These are phyloP conservation scores for Ennomos erosarius DNA, from an alignment of 2,888 invertebrate species.

Conservation along the genomic window DNA sequence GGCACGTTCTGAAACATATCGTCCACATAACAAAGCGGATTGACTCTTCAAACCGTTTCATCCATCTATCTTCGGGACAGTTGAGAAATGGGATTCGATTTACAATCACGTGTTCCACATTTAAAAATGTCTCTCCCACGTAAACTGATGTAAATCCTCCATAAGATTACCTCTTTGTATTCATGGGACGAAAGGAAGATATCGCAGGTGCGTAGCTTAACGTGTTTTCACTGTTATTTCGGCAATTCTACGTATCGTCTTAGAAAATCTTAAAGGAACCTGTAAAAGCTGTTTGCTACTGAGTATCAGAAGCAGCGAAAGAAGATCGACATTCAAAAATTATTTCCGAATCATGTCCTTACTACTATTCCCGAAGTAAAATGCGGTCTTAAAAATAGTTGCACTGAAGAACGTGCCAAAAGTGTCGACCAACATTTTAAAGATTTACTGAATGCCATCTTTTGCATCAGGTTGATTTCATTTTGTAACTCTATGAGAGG, in stretches of 20 bases:
- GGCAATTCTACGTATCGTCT: constrained; percentile 25
- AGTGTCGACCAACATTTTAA: too few relatives aligned
- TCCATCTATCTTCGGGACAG: constrained; percentile 38
- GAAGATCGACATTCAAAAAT: too few relatives aligned
- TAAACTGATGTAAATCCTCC: constrained; percentile 44
- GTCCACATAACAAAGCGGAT: constrained; percentile 37
- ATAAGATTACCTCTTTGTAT: constrained; percentile 71
- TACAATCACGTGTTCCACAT: constrained; percentile 43
- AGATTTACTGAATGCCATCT: too few relatives aligned
- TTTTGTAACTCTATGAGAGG: too few relatives aligned
- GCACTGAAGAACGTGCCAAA: too few relatives aligned
- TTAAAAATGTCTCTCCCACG: constrained; percentile 40
- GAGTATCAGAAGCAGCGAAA: too few relatives aligned
- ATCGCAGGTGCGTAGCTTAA: constrained; percentile 62
- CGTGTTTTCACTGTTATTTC: constrained; percentile 34
- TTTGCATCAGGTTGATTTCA: too few relatives aligned
- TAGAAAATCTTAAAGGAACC: too few relatives aligned
- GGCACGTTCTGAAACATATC: constrained; percentile 25
- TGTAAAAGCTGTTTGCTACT: too few relatives aligned
- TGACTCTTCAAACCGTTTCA: constrained; percentile 39
- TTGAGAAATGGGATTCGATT: constrained; percentile 41
- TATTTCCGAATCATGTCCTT: too few relatives aligned
- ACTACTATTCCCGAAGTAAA: too few relatives aligned
- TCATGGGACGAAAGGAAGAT: constrained; percentile 69
- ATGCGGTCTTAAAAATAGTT: too few relatives aligned